Evolutionary conservation across 2,113 vertebrate genomes (phyloP).

Genomic region (human (Homo sapiens)): GRCh38 chr11:132188501-132189000

Average conservation of each 20-base stretch:
- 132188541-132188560: slow-evolving; percentile 39
- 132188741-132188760: slow-evolving; percentile 77
- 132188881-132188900: neutral
- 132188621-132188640: slow-evolving; percentile 30
- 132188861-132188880: neutral
- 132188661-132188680: slow-evolving; percentile 32
- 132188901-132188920: neutral
- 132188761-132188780: slow-evolving; percentile 28
- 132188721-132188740: slow-evolving; percentile 71
- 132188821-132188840: neutral
- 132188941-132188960: neutral
- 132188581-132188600: slow-evolving; percentile 53
- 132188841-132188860: slow-evolving; percentile 16
- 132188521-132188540: neutral
- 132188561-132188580: slow-evolving; percentile 60
- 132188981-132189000: slow-evolving; percentile 52
- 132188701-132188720: slow-evolving; percentile 11
- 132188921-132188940: neutral
- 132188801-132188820: slow-evolving; percentile 62
- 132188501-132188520: neutral
- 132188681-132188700: slow-evolving; percentile 6
- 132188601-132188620: slow-evolving; percentile 66
- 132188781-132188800: slow-evolving; percentile 62
- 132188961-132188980: neutral
- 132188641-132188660: slow-evolving; percentile 31